phyloP scores from a whole-genome alignment of 2,888 invertebrate genomes.

The Drosophila kambysellisi region DNA sequence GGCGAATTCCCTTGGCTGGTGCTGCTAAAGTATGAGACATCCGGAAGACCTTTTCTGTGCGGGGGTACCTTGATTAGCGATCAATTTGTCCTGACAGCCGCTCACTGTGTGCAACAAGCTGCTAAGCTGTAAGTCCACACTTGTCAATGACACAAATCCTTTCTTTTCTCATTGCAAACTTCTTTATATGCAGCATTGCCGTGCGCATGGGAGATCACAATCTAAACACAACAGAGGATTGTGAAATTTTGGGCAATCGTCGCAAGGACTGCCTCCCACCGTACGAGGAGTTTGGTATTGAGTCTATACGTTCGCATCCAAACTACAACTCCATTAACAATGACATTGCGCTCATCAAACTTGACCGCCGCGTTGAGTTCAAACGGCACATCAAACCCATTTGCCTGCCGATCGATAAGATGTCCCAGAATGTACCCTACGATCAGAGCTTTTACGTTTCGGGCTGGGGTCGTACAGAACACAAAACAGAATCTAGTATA shows the following conservation, averaged over 20 bases:
- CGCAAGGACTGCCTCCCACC: conserved; percentile 82
- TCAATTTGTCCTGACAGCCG: conserved; percentile 81
- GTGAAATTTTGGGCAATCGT: conserved; percentile 57
- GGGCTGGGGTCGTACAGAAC: conserved; percentile 82
- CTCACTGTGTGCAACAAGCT: conserved; percentile 74
- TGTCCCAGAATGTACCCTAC: conserved; percentile 29
- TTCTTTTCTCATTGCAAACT: background rate
- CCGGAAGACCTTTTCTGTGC: conserved; percentile 79
- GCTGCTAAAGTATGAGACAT: conserved; percentile 87
- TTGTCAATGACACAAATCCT: no score
- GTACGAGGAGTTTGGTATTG: conserved; percentile 83
- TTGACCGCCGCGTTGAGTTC: conserved; percentile 64
- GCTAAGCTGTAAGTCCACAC: conserved; percentile 60
- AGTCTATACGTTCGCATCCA: conserved; percentile 86
- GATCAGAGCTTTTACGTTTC: conserved; percentile 68
- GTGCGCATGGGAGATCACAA: conserved; percentile 85
- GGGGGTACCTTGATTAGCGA: conserved; percentile 81
- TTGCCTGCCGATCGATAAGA: conserved; percentile 76
- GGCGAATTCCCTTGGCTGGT: conserved; percentile 92
- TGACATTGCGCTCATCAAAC: conserved; percentile 88
- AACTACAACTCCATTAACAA: conserved; percentile 86
- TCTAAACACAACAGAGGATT: conserved; percentile 76
- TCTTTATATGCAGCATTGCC: conserved; percentile 67
- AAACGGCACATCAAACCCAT: conserved; percentile 76
- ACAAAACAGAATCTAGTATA: conserved; percentile 43